These are phyloP conservation scores for Saccostrea cuccullata DNA, from an alignment of 1,140 invertebrate species.

Conservation along the genomic window DNA sequence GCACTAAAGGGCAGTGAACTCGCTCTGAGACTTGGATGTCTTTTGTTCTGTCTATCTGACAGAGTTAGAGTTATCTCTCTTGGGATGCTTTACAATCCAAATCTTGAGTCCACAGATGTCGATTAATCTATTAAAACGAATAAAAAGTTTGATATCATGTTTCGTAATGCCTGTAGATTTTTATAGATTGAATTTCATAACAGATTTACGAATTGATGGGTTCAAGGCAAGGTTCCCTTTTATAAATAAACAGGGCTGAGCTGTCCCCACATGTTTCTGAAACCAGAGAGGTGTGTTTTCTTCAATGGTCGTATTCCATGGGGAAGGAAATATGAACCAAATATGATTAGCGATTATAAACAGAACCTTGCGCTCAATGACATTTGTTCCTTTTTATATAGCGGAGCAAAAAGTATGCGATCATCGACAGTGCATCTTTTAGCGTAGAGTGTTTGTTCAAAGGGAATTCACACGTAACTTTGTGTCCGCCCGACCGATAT, in stretches of 20 bases:
- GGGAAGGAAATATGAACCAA: neutral
- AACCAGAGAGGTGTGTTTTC: conserved; percentile 11
- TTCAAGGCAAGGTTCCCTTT: conserved; percentile 19
- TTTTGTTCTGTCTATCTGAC: neutral
- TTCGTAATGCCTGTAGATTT: conserved; percentile 25
- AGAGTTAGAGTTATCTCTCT: neutral
- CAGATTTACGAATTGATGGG: neutral
- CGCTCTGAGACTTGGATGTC: neutral
- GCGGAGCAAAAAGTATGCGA: neutral
- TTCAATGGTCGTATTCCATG: neutral
- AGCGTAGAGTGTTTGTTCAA: conserved; percentile 22
- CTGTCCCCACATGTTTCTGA: conserved; percentile 12
- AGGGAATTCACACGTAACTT: conserved; percentile 6
- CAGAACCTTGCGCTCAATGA: conserved; percentile 17
- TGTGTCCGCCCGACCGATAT: conserved; percentile 35
- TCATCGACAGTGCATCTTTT: neutral
- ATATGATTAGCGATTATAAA: neutral
- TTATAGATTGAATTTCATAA: conserved; percentile 15
- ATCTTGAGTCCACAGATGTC: neutral
- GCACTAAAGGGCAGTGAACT: neutral
- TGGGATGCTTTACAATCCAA: neutral
- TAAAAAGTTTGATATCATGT: neutral
- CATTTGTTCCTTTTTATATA: conserved; percentile 35
- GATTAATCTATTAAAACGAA: neutral
- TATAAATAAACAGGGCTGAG: neutral